Base-by-base conservation (phyloP, 2,888 invertebrate genomes). In the Anoncus sp. region DNA sequence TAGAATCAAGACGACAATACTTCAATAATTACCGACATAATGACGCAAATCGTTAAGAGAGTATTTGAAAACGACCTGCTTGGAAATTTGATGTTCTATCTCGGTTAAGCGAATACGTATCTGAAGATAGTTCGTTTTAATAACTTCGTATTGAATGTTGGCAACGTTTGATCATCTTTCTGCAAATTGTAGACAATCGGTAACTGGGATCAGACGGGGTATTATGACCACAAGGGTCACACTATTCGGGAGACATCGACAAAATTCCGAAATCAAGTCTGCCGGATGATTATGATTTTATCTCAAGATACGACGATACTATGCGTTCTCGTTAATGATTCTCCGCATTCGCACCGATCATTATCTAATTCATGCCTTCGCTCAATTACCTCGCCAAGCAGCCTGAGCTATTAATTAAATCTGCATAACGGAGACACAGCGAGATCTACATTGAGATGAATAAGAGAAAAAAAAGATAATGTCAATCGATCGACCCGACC, bases 351-450 rank as follows among this genome's bases (percentile, higher is more conserved):
- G 12, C 45, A 67, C 74, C 55, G 43, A 53, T 60, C 24, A 70
- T 76, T 53, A 71, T 60, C 71, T 45, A 66, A 76, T 53, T 66
- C 45, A 51, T n/a, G n/a, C 76, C 60, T 76, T 71, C 71, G 51
- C 45, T 53, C n/a, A 49, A 66, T 49, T 59, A 57, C 24, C 57
- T 57, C 35, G 38, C 18, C 22, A 31, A 4, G 10, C 9, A n/a
- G 35, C 53, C 24, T 31, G 31, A 12, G 43, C 40, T 40, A 70
- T 70, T 59, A 60, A 76, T 76, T 66, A 53, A 71, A 49, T 38
- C 71, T 59, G 63, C 22, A 62, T 20, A 27, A 22, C 12, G 12
- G 31, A 70, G 22, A 51, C 7, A 22, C n/a, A 38, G 14, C 7
- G 16, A 59, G 59, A 35, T 63, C 47, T 47, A 40, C 47, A 20